Evolutionary conservation across 2,113 vertebrate genomes (phyloP), one percentile per base, ranked within the genome.

Genomic region (Lepidothrix coronata): DNA sequence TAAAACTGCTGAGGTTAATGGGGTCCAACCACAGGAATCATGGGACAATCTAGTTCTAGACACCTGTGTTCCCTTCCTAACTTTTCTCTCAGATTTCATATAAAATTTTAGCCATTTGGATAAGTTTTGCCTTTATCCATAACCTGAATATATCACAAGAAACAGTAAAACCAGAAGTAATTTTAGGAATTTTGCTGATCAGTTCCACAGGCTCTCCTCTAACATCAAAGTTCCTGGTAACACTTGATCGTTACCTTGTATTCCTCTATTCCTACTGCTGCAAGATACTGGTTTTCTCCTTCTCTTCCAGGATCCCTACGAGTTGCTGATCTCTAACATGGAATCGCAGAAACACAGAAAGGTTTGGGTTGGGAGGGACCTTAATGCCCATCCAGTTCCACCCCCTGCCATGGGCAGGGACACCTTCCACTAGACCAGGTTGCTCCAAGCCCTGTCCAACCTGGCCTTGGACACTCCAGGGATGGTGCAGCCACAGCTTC

Each of bases 181-280:
- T 28, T 62, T 20, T 62, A 62, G 28, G 23, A 23, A 31, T 48
- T 63, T 35, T 79, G 23, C 67, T 48, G 39, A 33, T 71, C 15
- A n/a, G 6, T 22, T 25, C 35, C 33, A 14, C 1, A 51, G 41
- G 6, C 41, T 30, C 12, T 71, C 24, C 71, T 41, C 58, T 52
- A 46, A 24, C 8, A n/a, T 8, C 27, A 9, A 7, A 22, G 61
- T 9, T 43, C 28, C 27, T 5, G 13, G 35, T 4, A 14, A 13
- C 66, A 9, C 13, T 3, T 11, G 67, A 6, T 31, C 9, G 4
- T 18, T 37, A 7, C 13, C 62, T n/a, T 31, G 1, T 0, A 10
- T 7, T 57, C 27, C 35, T 25, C n/a, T 27, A 48, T 35, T 8
- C 31, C 39, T 33, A 35, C 46, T 10, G 27, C 14, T 14, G 39